Conservation (phyloP, 2,888 invertebrate species). For the Argynnis bischoffii region DNA sequence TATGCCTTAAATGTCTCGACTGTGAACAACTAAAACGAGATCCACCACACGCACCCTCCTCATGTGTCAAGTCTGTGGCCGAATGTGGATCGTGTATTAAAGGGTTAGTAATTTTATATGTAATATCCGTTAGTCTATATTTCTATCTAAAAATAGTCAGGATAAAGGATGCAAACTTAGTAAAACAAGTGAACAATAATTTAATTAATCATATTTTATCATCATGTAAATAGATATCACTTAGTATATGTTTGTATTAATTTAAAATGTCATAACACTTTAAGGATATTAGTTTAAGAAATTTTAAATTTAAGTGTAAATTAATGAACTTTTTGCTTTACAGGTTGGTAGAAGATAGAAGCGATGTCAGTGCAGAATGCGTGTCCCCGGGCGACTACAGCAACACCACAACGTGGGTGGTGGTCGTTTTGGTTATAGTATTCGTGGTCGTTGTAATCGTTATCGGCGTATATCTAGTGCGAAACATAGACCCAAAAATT, state of each 20-base stretch:
- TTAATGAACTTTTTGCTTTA: neutral
- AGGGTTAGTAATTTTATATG: conserved; percentile 47
- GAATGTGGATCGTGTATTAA: conserved; percentile 61
- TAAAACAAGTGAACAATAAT: too few relatives aligned
- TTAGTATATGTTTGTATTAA: too few relatives aligned
- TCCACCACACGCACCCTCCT: conserved; percentile 40
- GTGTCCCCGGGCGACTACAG: conserved; percentile 44
- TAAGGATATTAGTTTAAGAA: neutral
- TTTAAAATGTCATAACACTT: neutral
- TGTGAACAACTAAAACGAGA: conserved; percentile 58
- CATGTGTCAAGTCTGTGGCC: conserved; percentile 56
- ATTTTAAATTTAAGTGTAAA: neutral
- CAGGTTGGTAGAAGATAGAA: conserved; percentile 51
- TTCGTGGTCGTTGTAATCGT: conserved; percentile 27
- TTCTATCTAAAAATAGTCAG: too few relatives aligned
- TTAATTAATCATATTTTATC: too few relatives aligned
- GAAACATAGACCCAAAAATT: conserved; percentile 13
- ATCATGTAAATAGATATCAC: too few relatives aligned
- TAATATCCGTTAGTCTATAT: too few relatives aligned
- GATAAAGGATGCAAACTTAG: too few relatives aligned
- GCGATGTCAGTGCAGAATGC: conserved; percentile 53
- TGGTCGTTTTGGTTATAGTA: neutral
- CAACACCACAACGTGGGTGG: conserved; percentile 36
- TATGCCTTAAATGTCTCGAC: conserved; percentile 56
- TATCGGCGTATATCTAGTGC: conserved; percentile 9